Conservation (phyloP, 2,113 vertebrate species). For the Struthio camelus region DNA sequence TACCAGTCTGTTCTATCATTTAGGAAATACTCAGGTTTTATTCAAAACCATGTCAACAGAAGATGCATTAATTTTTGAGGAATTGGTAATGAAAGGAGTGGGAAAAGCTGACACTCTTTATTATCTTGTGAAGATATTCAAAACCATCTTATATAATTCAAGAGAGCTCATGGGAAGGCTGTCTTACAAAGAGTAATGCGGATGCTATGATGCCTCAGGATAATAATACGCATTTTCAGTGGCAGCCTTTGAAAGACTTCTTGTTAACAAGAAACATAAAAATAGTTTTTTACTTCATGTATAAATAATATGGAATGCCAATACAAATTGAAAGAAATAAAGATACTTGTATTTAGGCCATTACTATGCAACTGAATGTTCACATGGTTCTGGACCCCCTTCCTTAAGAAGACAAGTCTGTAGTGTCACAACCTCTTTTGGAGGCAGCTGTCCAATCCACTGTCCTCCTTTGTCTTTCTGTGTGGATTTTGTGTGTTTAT, state of each 20-base stretch:
- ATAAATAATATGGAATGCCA: conserved; percentile 14
- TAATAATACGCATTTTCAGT: conserved; percentile 16
- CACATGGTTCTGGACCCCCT: neutral
- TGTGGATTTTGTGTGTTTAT: conserved; percentile 23
- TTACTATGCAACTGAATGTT: neutral
- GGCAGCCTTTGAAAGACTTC: neutral
- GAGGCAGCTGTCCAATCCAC: neutral
- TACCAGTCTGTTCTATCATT: neutral
- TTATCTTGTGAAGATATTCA: conserved; percentile 22
- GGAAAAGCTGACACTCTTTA: conserved; percentile 17
- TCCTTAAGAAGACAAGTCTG: neutral
- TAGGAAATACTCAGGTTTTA: neutral
- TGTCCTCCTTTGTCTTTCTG: neutral
- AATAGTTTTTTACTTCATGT: neutral
- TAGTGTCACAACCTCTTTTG: neutral
- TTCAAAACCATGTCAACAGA: neutral
- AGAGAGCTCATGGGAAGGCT: no score
- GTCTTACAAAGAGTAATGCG: conserved; percentile 46
- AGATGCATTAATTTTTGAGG: neutral
- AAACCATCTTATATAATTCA: conserved; percentile 36
- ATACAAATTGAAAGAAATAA: neutral
- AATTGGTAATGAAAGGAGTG: neutral
- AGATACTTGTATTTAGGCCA: neutral
- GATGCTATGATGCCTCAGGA: neutral
- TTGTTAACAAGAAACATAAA: conserved; percentile 6